Evolutionary conservation across 2,888 invertebrate genomes (phyloP), one percentile per base, ranked within the genome.

Genomic region (Seira musarum): DNA sequence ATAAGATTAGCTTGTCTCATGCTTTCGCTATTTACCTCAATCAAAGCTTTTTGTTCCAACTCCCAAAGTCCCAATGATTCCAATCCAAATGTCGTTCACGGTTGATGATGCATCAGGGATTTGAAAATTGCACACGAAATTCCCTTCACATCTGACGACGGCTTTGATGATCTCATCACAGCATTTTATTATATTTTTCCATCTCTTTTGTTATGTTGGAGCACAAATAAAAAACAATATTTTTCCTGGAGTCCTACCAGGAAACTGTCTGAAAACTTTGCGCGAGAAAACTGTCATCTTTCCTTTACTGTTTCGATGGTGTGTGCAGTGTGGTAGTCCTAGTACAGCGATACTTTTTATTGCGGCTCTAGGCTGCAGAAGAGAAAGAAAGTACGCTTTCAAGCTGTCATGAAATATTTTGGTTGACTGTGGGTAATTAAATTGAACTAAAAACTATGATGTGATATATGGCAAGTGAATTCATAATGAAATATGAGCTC

Each of bases 391-490:
- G 40, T 40, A 40, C 40, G 21, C 61, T 70, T 30, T 35, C 21
- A 35, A 60, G 40, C 72, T 65, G 64, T 21, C 64, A 73, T 64
- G 72, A 65, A 72, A 73, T 68, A 24, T 65, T 65, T 22, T 25
- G 49, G 57, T 35, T 65, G 65, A 30, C 30, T 66, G 22, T 19
- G 22, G 24, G 66, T 66, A 66, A 74, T 74, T 74, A 74, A 74
- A 74, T 35, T 53, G 60, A 74, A 40, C 40, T 40, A 40, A 40
- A 40, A 74, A 57, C 66, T 66, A 64, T 64, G 35, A 40, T 40
- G 40, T 40, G 40, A 40, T 40, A 40, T 40, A 40, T 40, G 40
- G 40, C 13, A 40, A 40, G 40, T 40, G 13, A 40, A 40, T 40
- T 13, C 22, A 68, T 49, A 68, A 66, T 53, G 24, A 68, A 17